Evolutionary conservation across 2,797 vertebrate species (phyloP), one percentile per base, ranked within the genome.

Genomic region (Chaunax sp.): DNA sequence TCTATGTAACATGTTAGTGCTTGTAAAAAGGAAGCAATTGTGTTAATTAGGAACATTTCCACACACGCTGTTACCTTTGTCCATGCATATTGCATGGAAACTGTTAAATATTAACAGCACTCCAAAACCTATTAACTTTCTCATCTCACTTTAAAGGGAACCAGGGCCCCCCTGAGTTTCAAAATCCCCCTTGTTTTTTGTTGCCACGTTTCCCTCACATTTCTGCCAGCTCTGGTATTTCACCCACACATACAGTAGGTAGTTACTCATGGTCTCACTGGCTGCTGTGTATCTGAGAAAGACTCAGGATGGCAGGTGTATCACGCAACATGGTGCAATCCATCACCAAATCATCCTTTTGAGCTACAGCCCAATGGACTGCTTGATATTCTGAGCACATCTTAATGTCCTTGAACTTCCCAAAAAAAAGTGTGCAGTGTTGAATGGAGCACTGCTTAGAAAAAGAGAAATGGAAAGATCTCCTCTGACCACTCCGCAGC

Each of bases 351-450:
- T 79, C 62, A 82, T 87, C 80, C 81, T 84, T 83, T 77, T 77
- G 77, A 74, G 75, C 75, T 80, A 81, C 66, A 77, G 88, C 67
- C 78, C 79, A 81, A 91, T 69, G 77, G 78, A 68, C 87, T 91
- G 92, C 72, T 95, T 94, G 90, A 78, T 92, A 95, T 95, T 94
- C 94, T 81, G 85, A 90, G 90, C 93, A 94, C 94, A 93, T 81
- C 82, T 85, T 90, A 87, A 92, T 86, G 87, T 92, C 82, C 89
- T 90, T 88, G 78, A 92, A 93, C 87, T 91, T 82, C 74, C 14
- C 14, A 76, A 79, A 76, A 83, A 85, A 77, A 77, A 82, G 83
- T 85, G 84, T 72, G 60, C 64, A 56, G 75, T 38, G 73, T 72
- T 92, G 83, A 93, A 91, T 80, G 78, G 84, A 85, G 70, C 58